Evolutionary conservation across 2,888 invertebrate genomes (phyloP), one percentile per base, ranked within the genome.

Genomic region (Meloe dianella): DNA sequence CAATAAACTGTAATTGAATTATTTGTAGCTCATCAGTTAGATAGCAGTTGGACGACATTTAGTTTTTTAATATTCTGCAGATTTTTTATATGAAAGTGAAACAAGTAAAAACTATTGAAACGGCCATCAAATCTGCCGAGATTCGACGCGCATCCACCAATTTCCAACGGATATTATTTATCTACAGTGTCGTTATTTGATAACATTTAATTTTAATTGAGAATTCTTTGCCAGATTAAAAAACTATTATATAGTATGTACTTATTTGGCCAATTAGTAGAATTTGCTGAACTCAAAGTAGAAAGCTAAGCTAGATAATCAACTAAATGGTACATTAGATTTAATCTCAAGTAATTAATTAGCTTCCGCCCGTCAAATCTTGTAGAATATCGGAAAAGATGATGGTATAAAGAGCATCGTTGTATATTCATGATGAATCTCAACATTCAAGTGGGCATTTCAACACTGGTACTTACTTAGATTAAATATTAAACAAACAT

Each of bases 321-420:
- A 74, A 71, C 67, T 73, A 72, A 72, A 74, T 74, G 72, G 70
- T 71, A 73, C 74, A 74, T 74, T 72, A 73, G 73, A 73, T 74
- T 70, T 74, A 74, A 74, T 73, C 72, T 71, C 68, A 71, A 72
- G 70, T 74, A 74, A 74, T 74, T 73, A 74, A 74, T 74, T 74
- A 74, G 72, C 73, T 74, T 69, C 67, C 66, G 65, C 69, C 70
- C 70, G 70, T 73, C 71, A 72, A 71, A 74, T 74, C 71, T 72
- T 71, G 60, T 63, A 60, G 70, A 66, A 68, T 70, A 66, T 70
- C 60, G 66, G 61, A 60, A n/a, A 66, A 68, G 65, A 66, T 67
- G 64, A 65, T 65, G 61, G 63, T 57, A 67, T 58, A 67, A 66
- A 65, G 68, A 63, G 38, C 62, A 63, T 72, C 67, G 62, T 72